A percentile compares a stretch with the other conserved stretches of the same genome.
These are phyloP conservation scores for Promerops cafer DNA, from an alignment of 2,113 vertebrate genomes.

Conservation along the genomic window DNA sequence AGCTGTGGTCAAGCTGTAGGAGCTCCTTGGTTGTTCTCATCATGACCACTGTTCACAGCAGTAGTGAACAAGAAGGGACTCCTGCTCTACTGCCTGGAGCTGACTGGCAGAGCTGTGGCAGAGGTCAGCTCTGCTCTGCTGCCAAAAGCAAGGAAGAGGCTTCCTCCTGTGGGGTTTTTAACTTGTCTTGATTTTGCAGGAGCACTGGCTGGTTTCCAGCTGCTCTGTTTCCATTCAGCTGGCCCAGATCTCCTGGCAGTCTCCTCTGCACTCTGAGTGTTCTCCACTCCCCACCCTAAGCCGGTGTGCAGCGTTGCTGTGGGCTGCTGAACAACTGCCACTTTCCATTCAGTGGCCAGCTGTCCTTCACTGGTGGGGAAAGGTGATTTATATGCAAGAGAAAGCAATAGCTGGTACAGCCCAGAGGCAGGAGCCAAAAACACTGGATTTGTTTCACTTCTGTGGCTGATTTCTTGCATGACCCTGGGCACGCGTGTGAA, in stretches of 20 bases:
- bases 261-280: background rate
- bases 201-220: background rate
- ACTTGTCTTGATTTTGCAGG: background rate
- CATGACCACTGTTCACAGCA: background rate
- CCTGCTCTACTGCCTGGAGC: background rate
- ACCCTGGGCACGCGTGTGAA: background rate
- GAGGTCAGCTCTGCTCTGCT: background rate
- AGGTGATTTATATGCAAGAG: constrained; percentile 20
- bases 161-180: background rate
- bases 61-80: background rate
- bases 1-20: background rate
- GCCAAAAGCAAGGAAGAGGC: background rate
- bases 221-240: background rate
- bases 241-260: constrained; percentile 4
- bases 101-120: background rate
- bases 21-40: background rate
- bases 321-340: constrained; percentile 10
- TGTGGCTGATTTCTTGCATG: background rate
- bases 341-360: constrained; percentile 34
- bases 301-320: background rate
- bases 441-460: background rate
- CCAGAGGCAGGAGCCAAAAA: background rate
- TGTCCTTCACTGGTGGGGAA: constrained; percentile 14
- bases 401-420: background rate
- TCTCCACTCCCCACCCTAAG: background rate